These are phyloP conservation scores for Pangasianodon hypophthalmus DNA, from an alignment of 2,113 vertebrate genomes.

Conservation along the genomic window DNA sequence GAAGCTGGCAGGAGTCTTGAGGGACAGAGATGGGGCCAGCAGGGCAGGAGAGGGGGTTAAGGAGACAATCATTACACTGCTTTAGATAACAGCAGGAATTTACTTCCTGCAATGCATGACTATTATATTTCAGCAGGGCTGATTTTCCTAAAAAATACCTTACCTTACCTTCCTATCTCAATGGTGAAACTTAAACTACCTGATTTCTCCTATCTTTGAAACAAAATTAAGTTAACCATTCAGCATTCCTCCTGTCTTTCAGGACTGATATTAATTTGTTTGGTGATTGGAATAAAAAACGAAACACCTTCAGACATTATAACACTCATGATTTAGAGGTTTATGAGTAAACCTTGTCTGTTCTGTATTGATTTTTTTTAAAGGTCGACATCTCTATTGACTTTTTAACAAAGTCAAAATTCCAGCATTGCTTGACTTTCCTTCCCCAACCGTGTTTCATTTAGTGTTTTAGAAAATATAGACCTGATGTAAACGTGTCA, in stretches of 20 bases:
- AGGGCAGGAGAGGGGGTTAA: constrained; percentile 44
- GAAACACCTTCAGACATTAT: background rate
- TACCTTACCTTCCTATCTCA: background rate
- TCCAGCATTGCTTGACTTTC: background rate
- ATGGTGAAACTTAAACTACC: background rate
- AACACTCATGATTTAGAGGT: background rate
- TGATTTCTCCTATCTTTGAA: background rate
- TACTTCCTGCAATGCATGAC: constrained; percentile 6
- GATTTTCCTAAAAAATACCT: constrained; percentile 24
- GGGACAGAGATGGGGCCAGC: constrained; percentile 46
- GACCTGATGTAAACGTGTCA: constrained; percentile 17
- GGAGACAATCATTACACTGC: constrained; percentile 36
- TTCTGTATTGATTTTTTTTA: constrained; percentile 16
- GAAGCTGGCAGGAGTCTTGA: constrained; percentile 59
- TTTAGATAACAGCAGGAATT: constrained; percentile 33
- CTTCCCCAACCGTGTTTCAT: background rate
- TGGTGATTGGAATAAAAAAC: background rate
- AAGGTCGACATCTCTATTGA: background rate
- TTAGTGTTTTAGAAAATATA: constrained; percentile 23
- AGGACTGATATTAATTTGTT: background rate
- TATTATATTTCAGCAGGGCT: constrained; percentile 23
- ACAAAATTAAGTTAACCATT: background rate
- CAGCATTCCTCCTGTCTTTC: background rate
- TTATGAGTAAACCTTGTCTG: constrained; percentile 10
- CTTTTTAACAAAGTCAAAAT: constrained; percentile 5